Conservation (phyloP, 35 echinoderm and acorn worm genomes). For the Hemicentrotus pulcherrimus region DNA sequence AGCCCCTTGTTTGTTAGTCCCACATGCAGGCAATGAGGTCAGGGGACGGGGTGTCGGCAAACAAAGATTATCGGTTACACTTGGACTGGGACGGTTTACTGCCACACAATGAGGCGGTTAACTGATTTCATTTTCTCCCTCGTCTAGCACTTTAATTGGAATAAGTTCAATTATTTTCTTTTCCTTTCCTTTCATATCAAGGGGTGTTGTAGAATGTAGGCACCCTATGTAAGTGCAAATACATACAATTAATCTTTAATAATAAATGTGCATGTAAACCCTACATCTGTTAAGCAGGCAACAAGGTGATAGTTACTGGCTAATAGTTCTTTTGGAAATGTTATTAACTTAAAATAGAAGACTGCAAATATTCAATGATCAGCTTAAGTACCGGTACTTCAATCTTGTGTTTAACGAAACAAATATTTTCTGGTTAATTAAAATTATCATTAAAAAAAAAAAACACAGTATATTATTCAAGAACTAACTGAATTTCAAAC, state of each 20-base stretch:
- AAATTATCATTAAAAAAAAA: not conserved
- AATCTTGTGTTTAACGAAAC: too few species aligned
- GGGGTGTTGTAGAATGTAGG: not conserved
- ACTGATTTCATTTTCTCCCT: not conserved
- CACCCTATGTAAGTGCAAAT: not conserved
- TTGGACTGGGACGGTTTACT: not conserved
- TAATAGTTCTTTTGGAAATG: too few species aligned
- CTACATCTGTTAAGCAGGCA: not conserved
- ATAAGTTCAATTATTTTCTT: not conserved
- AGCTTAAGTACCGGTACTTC: too few species aligned
- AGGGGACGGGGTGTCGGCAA: not conserved
- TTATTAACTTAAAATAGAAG: too few species aligned
- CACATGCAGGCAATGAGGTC: slow-evolving; percentile 15
- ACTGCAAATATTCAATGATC: too few species aligned
- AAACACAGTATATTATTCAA: not conserved
- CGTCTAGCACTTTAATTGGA: not conserved
- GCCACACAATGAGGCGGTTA: not conserved
- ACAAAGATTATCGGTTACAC: slow-evolving; percentile 18
- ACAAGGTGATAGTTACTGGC: not conserved
- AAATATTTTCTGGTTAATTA: not conserved
- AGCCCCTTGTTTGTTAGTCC: slow-evolving; percentile 16
- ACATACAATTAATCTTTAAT: not conserved
- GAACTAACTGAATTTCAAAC: too few species aligned
- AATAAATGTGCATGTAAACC: not conserved
- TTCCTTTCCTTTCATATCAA: not conserved